Evolutionary conservation across 2,113 vertebrate species (phyloP).

Genomic region (Crotalus viridis): DNA sequence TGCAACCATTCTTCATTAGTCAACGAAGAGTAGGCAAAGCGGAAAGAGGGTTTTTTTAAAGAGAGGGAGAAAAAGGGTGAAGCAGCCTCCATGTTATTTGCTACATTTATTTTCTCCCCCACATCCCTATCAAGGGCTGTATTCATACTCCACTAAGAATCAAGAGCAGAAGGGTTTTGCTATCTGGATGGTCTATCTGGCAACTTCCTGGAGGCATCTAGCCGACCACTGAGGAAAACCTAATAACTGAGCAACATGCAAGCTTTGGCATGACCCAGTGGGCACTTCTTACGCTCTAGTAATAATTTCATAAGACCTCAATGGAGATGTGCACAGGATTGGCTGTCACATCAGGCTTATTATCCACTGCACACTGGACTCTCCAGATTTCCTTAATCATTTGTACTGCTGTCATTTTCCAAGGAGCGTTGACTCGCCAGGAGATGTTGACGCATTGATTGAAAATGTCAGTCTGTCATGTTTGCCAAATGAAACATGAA

Average conservation of each 20-base stretch:
- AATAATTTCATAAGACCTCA: neutral
- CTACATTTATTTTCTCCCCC: neutral
- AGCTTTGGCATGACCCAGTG: neutral
- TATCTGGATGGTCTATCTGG: neutral
- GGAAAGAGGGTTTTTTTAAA: neutral
- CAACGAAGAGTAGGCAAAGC: neutral
- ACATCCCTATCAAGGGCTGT: neutral
- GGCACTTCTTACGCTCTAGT: neutral
- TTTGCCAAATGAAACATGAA: constrained; percentile 42
- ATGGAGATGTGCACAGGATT: neutral
- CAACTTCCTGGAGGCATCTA: too few relatives aligned
- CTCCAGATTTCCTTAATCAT: constrained; percentile 5
- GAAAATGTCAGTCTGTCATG: constrained; percentile 38
- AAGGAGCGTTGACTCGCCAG: neutral
- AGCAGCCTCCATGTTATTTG: neutral
- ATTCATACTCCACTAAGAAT: neutral
- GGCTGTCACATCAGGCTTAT: neutral
- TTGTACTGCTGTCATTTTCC: constrained; percentile 14
- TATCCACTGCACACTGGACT: neutral
- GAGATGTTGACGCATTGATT: constrained; percentile 22
- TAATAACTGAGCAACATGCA: too few relatives aligned
- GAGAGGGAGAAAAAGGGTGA: neutral
- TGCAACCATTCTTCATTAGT: neutral
- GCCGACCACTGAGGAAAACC: neutral
- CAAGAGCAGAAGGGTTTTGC: neutral